Evolutionary conservation across 2,888 invertebrate genomes (phyloP).

Genomic region (Agrochola macilenta): DNA sequence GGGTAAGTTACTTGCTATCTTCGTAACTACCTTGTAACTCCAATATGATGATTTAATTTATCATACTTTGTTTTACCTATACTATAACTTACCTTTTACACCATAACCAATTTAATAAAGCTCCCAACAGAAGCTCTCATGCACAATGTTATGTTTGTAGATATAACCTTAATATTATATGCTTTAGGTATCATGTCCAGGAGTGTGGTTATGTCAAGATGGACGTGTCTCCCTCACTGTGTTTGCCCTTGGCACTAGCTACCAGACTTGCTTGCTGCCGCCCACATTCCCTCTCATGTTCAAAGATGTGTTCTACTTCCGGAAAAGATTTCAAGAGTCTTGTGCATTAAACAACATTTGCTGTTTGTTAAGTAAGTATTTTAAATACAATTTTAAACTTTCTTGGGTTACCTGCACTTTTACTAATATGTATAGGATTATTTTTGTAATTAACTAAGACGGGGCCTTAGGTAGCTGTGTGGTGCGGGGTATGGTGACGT

Average conservation of each 20-base stretch:
- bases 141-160: neutral
- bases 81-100: neutral
- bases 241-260: conserved; percentile 92
- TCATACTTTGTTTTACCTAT: neutral
- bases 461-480: too few relatives aligned
- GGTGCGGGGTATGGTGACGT: too few relatives aligned
- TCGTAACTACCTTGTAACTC: neutral
- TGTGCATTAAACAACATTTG: conserved; percentile 86
- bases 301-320: conserved; percentile 93
- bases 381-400: neutral
- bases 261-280: conserved; percentile 92
- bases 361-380: conserved; percentile 84
- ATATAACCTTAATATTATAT: neutral
- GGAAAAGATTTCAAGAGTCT: conserved; percentile 82
- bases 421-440: neutral
- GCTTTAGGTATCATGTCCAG: conserved; percentile 94
- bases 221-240: conserved; percentile 94
- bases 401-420: neutral
- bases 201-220: conserved; percentile 95
- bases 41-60: too few relatives aligned
- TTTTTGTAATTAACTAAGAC: neutral
- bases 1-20: conserved; percentile 78
- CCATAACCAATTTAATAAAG: neutral
- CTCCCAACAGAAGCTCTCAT: neutral
- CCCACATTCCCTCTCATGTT: conserved; percentile 94